Evolutionary conservation across 2,113 vertebrate species (phyloP), one percentile per base, ranked within the genome.

Genomic region (Calcarius ornatus): DNA sequence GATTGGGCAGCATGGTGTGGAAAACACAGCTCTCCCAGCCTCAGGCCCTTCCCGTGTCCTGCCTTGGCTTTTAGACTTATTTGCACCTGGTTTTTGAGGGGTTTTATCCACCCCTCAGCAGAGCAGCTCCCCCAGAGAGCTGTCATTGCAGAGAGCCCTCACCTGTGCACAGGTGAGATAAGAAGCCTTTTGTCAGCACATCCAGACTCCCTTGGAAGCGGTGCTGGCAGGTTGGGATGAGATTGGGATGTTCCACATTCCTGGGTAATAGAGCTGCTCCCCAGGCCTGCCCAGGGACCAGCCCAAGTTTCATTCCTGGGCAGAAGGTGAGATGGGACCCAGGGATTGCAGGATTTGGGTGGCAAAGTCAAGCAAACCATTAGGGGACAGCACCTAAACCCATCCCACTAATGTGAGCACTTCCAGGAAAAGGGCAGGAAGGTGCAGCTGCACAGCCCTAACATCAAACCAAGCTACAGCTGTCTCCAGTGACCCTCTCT

Each of bases 1-100:
- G 2, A 0, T 38, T 2, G 9, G 64, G 40, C 61, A 30, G 37
- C n/a, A 20, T 0, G 0, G 38, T 3, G 3, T 11, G 6, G 57
- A 56, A 22, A 53, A 35, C 25, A 13, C 3, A 2, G 86, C 53
- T 79, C 45, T 54, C 22, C 81, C 71, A 15, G 3, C 21, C 31
- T 31, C 2, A 0, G 25, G 18, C 30, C 28, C 43, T 42, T 42
- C 38, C 28, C 1, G 1, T 33, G 7, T 24, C 51, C 47, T 24
- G 8, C 27, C 42, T 31, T 1, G 0, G 25, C 27, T 59, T 59
- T 76, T 21, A 13, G 9, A 60, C 6, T 38, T 10, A 37, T 11
- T 78, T 69, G 3, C 15, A 45, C 2, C 37, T 60, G 33, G 1
- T 2, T 53, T 51, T 33, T 28, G 54, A 38, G 16, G 73, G 10